These are phyloP conservation scores for Gari tellinella DNA, from an alignment of 2,888 invertebrate species.

Conservation along the genomic window DNA sequence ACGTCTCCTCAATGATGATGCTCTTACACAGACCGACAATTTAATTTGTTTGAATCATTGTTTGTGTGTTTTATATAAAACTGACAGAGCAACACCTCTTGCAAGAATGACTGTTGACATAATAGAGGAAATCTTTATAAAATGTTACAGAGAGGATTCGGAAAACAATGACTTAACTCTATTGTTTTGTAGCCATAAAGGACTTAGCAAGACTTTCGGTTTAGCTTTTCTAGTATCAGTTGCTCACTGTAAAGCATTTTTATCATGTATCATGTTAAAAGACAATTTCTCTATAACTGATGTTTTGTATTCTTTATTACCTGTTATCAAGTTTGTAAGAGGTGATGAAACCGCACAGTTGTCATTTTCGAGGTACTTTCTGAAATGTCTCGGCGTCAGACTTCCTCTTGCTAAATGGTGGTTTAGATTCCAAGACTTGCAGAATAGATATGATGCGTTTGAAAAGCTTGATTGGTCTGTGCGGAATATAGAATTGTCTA, in stretches of 20 bases:
- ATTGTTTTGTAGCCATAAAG: too few relatives aligned
- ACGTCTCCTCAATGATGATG: slow-evolving; percentile 1
- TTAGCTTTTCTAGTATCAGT: slow-evolving; percentile 3
- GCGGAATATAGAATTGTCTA: not conserved
- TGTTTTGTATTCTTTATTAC: not conserved
- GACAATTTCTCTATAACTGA: not conserved
- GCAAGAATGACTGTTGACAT: too few relatives aligned
- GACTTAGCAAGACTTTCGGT: too few relatives aligned
- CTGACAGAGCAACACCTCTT: too few relatives aligned
- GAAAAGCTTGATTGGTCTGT: slow-evolving; percentile 7
- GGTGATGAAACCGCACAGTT: not conserved
- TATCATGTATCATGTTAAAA: not conserved
- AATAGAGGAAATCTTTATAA: too few relatives aligned
- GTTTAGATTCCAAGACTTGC: not conserved
- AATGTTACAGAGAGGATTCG: too few relatives aligned
- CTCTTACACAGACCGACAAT: too few relatives aligned
- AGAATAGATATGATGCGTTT: slow-evolving; percentile 2
- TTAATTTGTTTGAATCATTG: too few relatives aligned
- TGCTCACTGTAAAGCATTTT: not conserved
- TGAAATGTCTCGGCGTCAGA: not conserved
- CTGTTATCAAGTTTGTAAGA: too few relatives aligned
- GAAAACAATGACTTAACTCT: too few relatives aligned
- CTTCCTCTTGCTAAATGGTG: not conserved
- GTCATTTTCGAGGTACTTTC: not conserved
- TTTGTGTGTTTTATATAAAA: too few relatives aligned